Evolutionary conservation across 2,888 invertebrate genomes (phyloP), one percentile per base, ranked within the genome.

Genomic region (Lasius fuliginosus): DNA sequence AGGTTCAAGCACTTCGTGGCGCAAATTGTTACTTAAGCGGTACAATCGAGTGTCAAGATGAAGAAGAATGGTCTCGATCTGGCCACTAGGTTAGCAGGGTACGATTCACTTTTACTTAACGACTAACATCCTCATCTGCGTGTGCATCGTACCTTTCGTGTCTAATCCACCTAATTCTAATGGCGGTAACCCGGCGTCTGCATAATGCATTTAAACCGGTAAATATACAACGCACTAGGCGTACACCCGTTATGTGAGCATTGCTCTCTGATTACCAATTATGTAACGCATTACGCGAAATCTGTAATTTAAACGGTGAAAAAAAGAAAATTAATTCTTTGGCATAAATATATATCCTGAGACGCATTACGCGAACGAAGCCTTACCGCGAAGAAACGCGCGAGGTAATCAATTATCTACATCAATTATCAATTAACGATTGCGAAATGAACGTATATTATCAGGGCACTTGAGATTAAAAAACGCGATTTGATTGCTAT

Each of bases 31-130:
- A 82, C 81, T 90, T 86, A 87, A 87, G 62, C 69, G 84, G 64
- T 79, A 60, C 85, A 85, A 27, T 69, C 46, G 84, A 89, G 87
- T 87, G 82, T 83, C 86, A 92, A 92, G 90, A 92, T 88, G 88
- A 90, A 90, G 90, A 84, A 91, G 90, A 90, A 90, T 89, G 88
- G 86, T n/a, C 89, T 88, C 86, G 89, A 91, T 91, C 87, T 89
- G 89, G 88, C 88, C 92, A 92, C 90, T 91, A 89, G 92, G 91
- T 94, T 93, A 94, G 93, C 93, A 93, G 91, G 92, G 91, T 92
- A 92, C 92, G 91, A 93, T 92, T 94, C 92, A 92, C 92, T 94
- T 93, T 91, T 92, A 91, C 91, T 91, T 93, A 93, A 93, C 93
- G 89, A 93, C 92, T 92, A 90, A 93, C 93, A 93, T 93, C 93